phyloP scores from a whole-genome alignment of 2,113 vertebrate species.

The Lepus europaeus region DNA sequence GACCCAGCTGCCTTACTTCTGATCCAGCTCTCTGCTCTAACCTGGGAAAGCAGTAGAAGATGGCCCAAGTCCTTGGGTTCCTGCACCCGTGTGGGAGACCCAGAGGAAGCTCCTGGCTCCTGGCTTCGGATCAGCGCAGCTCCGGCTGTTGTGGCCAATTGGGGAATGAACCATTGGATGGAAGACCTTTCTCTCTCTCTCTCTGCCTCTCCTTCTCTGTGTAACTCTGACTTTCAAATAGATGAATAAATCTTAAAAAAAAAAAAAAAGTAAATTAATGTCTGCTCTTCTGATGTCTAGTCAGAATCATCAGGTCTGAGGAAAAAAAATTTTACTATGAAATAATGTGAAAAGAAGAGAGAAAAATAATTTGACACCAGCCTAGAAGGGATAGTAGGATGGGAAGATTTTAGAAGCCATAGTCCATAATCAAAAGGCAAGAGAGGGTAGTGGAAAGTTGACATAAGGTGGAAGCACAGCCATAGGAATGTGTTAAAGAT shows the following conservation, averaged over 20 bases:
- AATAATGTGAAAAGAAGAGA: slow-evolving; percentile 25
- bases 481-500: neutral
- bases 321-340: neutral
- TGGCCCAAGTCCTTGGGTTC: too few species aligned
- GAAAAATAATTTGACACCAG: neutral
- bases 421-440: neutral
- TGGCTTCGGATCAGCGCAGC: too few species aligned
- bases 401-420: slow-evolving; percentile 44
- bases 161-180: too few species aligned
- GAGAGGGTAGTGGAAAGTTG: neutral
- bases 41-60: too few species aligned
- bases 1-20: too few species aligned
- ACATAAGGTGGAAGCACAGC: neutral
- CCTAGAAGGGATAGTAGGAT: neutral
- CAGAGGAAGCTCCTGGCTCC: too few species aligned
- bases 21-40: too few species aligned
- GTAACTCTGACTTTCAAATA: too few species aligned
- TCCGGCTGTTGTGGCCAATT: too few species aligned
- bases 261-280: neutral
- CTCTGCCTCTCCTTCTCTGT: too few species aligned
- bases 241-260: neutral
- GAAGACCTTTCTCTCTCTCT: too few species aligned
- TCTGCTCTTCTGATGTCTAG: neutral
- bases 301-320: slow-evolving; percentile 27
- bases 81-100: too few species aligned